Evolutionary conservation across 2,113 vertebrate genomes (phyloP).

Genomic region (Pseudorectes ferrugineus): DNA sequence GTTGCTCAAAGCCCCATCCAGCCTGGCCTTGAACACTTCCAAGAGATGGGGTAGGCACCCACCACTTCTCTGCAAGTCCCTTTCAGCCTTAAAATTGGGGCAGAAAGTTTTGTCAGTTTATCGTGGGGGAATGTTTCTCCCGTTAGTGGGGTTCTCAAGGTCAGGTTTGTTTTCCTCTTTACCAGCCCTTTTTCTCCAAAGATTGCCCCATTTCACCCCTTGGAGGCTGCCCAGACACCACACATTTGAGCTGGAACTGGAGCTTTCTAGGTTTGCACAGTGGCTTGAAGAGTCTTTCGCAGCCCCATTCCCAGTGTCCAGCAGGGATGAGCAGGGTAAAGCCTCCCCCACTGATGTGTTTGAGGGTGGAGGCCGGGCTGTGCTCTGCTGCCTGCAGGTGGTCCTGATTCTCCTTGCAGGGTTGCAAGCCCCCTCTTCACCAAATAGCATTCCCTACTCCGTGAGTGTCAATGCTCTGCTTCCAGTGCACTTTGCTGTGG

Average conservation of each 20-base stretch:
- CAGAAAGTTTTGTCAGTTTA: neutral
- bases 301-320: neutral
- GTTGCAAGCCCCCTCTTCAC: neutral
- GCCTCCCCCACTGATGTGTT: neutral
- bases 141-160: fast-evolving
- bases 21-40: neutral
- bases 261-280: fast-evolving
- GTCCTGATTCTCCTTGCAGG: neutral
- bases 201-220: neutral
- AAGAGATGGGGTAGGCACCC: neutral
- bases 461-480: neutral
- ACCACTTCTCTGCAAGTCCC: neutral
- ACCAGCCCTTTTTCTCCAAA: neutral
- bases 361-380: neutral
- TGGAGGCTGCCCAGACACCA: neutral
- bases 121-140: neutral
- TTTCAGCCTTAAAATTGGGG: neutral
- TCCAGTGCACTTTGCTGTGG: neutral
- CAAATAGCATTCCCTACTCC: neutral
- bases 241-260: neutral
- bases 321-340: neutral
- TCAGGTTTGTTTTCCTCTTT: neutral
- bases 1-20: neutral
- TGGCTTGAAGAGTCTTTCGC: fast-evolving
- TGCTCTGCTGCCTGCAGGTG: neutral